These are phyloP conservation scores for Tetragonula clypearis DNA, from an alignment of 1,140 invertebrate species.

Conservation along the genomic window DNA sequence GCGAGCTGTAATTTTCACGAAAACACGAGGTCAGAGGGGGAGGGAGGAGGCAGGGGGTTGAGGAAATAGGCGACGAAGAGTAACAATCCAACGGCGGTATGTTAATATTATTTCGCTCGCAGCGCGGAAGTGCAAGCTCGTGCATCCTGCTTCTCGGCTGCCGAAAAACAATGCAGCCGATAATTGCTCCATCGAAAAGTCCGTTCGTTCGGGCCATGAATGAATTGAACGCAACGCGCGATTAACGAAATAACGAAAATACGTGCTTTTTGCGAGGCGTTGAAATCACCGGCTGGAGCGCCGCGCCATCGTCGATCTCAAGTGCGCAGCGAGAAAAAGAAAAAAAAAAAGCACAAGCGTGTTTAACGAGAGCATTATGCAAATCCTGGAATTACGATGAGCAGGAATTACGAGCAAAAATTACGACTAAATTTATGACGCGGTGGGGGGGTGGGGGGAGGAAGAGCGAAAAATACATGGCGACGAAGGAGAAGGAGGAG, in stretches of 20 bases:
- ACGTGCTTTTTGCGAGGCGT: constrained; percentile 7
- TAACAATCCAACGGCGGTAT: neutral
- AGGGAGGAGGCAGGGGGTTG: too few species aligned
- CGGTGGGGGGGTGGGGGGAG: neutral
- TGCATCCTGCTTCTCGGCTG: neutral
- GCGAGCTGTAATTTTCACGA: neutral
- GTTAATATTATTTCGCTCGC: neutral
- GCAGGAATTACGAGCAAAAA: neutral
- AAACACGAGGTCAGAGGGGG: neutral
- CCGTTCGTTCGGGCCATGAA: neutral
- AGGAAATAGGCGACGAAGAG: neutral
- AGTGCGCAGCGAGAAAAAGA: neutral
- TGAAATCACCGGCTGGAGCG: constrained; percentile 18
- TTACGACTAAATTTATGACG: neutral
- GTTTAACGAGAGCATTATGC: constrained; percentile 44
- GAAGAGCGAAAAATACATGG: too few species aligned
- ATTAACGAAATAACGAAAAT: constrained; percentile 34
- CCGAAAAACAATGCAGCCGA: neutral
- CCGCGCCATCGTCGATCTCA: constrained; percentile 1
- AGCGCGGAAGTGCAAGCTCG: too few species aligned
- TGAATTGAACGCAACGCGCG: constrained; percentile 31
- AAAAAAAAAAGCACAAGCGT: neutral
- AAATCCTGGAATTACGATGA: constrained; percentile 1
- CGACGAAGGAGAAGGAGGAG: too few species aligned
- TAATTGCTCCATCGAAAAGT: constrained; percentile 1